A percentile compares a stretch with the other conserved stretches of the same genome.
phyloP scores from a whole-genome alignment of 2,888 invertebrate species.

The Ectobius pallidus region DNA sequence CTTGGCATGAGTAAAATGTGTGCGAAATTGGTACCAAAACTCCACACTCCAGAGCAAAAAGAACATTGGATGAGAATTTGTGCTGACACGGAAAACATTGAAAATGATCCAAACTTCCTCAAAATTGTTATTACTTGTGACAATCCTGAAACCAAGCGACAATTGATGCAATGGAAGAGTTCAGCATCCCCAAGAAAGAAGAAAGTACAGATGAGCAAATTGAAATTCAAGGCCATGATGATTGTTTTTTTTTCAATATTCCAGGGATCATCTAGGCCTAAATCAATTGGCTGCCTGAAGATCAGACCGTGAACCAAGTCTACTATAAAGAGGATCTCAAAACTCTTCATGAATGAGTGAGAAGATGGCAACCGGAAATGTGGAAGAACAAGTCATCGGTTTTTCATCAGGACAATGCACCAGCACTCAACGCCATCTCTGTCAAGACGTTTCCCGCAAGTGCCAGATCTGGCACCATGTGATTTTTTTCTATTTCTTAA shows the following conservation, averaged over 20 bases:
- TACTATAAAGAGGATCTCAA: constrained; percentile 10
- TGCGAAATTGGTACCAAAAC: background rate
- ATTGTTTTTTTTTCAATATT: too few species aligned
- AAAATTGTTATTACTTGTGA: background rate
- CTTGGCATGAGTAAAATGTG: too few species aligned
- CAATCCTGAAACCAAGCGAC: constrained; percentile 6
- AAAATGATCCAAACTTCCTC: constrained; percentile 2
- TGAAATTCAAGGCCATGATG: too few species aligned
- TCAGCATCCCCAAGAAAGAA: constrained; percentile 1
- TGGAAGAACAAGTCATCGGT: too few species aligned
- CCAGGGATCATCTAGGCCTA: background rate
- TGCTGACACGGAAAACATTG: background rate
- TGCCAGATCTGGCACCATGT: background rate
- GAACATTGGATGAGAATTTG: constrained; percentile 15
- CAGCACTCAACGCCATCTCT: background rate
- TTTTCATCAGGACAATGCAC: too few species aligned
- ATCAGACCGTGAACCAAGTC: too few species aligned
- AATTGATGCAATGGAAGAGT: background rate
- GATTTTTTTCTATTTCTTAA: too few species aligned
- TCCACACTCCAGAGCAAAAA: too few species aligned
- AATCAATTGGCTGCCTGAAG: constrained; percentile 1
- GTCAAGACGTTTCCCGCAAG: background rate
- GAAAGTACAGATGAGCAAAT: too few species aligned
- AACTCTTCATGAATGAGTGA: background rate
- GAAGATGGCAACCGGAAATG: constrained; percentile 5